These are phyloP conservation scores for Aphyosemion australe DNA, from an alignment of 2,113 vertebrate genomes.

Conservation along the genomic window DNA sequence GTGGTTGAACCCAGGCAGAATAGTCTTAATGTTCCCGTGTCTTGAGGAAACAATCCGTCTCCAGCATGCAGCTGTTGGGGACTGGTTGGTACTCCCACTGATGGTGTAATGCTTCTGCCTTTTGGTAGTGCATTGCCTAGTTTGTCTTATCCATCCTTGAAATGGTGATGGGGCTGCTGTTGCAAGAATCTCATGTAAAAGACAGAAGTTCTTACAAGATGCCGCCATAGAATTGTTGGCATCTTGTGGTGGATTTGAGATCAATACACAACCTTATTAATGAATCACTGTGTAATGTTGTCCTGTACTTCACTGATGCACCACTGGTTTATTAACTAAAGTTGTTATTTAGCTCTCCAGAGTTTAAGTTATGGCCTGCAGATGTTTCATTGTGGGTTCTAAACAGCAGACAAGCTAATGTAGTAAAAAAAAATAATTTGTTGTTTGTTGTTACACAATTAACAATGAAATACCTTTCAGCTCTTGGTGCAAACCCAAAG, in stretches of 20 bases:
- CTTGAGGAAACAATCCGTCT: conserved; percentile 48
- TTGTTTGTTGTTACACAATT: conserved; percentile 1
- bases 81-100: conserved; percentile 18
- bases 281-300: conserved; percentile 40
- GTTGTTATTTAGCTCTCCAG: conserved; percentile 39
- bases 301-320: conserved; percentile 56
- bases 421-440: neutral
- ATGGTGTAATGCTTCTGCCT: conserved; percentile 22
- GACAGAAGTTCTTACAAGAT: conserved; percentile 30
- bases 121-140: conserved; percentile 21
- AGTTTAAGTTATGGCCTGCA: conserved; percentile 30
- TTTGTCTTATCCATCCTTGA: conserved; percentile 12
- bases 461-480: conserved; percentile 3
- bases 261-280: conserved; percentile 25
- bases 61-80: neutral
- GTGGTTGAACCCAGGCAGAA: conserved; percentile 51
- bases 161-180: neutral
- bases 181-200: neutral
- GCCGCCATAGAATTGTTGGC: conserved; percentile 15
- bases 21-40: conserved; percentile 41
- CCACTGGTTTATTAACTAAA: conserved; percentile 32
- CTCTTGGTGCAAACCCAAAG: conserved; percentile 3
- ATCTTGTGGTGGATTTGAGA: conserved; percentile 28
- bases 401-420: conserved; percentile 6
- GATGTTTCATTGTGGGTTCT: conserved; percentile 7